phyloP scores from a whole-genome alignment of 1,140 invertebrate genomes.

The Laupala kohalensis region DNA sequence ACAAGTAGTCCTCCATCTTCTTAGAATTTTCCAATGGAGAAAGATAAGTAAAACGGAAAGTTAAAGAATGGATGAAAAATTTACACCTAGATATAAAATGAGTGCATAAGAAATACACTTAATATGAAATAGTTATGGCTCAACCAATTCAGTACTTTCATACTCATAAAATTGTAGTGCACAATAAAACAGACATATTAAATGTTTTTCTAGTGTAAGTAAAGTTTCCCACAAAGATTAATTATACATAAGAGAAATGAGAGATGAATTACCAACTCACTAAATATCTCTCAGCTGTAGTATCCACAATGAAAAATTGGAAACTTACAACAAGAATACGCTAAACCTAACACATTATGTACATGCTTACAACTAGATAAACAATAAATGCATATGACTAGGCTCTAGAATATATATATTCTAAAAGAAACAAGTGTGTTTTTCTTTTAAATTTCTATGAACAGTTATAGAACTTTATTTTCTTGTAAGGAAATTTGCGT shows the following conservation, averaged over 20 bases:
- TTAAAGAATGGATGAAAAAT: background rate
- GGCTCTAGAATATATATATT: background rate
- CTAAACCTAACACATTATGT: no score
- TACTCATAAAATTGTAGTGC: background rate
- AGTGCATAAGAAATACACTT: background rate
- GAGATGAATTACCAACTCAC: background rate
- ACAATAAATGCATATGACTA: background rate
- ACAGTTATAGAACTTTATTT: no score
- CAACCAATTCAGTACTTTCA: background rate
- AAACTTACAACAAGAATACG: no score
- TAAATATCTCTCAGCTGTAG: no score
- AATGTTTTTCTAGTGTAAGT: background rate
- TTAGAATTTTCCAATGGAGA: background rate
- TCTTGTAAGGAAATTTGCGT: no score
- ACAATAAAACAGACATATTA: no score
- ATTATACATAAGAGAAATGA: background rate
- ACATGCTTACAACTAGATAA: background rate
- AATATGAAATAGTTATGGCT: background rate
- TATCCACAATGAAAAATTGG: no score
- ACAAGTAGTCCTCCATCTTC: background rate
- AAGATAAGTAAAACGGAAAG: background rate
- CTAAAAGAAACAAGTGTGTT: no score
- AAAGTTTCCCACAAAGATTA: background rate
- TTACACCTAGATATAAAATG: background rate
- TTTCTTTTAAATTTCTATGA: no score